Conservation (phyloP, 1,140 invertebrate species). For the Psix sp. region DNA sequence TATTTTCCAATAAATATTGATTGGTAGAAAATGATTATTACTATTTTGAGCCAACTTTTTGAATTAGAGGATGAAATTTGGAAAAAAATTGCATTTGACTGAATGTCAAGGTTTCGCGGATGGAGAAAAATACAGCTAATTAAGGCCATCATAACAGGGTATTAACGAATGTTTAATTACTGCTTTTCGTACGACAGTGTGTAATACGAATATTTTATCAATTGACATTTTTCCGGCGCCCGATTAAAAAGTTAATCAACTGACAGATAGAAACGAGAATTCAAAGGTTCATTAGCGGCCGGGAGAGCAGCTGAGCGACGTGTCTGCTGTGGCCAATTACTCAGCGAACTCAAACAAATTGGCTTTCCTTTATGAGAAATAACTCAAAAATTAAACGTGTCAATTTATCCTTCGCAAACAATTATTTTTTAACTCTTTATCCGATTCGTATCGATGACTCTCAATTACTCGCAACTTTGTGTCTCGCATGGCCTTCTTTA, state of each 20-base stretch:
- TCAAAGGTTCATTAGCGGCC: slow-evolving; percentile 56
- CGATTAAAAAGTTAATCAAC: slow-evolving; percentile 66
- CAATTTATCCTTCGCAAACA: slow-evolving; percentile 50
- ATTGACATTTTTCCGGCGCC: slow-evolving; percentile 50
- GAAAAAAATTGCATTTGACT: too few species aligned
- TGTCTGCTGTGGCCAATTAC: slow-evolving; percentile 49
- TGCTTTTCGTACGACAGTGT: not conserved
- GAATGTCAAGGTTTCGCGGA: too few species aligned
- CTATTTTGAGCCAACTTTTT: too few species aligned
- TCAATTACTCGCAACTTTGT: slow-evolving; percentile 30
- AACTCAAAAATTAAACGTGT: slow-evolving; percentile 51
- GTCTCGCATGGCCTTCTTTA: slow-evolving; percentile 3
- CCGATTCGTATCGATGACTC: slow-evolving; percentile 48
- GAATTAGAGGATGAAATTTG: too few species aligned
- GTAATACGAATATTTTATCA: slow-evolving; percentile 53
- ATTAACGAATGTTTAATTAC: too few species aligned
- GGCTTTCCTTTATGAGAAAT: slow-evolving; percentile 55
- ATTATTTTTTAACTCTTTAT: slow-evolving; percentile 51
- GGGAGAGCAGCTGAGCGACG: not conserved
- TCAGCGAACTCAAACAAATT: slow-evolving; percentile 57
- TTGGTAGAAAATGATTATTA: too few species aligned
- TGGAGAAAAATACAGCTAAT: too few species aligned
- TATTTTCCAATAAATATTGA: too few species aligned
- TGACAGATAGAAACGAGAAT: slow-evolving; percentile 57
- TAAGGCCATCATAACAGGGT: too few species aligned